Conservation (phyloP, 2,113 vertebrate genomes). For the Mohoua ochrocephala region DNA sequence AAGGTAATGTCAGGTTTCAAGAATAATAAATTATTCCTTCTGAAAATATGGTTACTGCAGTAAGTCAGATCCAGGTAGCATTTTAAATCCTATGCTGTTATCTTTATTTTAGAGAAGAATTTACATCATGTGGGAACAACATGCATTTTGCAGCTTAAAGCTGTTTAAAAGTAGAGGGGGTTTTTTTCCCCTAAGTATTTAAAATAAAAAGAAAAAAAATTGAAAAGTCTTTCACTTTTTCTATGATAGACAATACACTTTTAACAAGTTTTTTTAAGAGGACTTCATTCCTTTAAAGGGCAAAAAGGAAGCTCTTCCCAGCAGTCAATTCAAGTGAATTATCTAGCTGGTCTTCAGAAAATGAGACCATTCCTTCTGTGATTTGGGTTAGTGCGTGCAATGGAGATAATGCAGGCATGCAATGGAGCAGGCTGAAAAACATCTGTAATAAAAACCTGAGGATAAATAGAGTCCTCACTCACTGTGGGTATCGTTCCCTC, state of each 20-base stretch:
- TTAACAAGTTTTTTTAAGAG: not conserved
- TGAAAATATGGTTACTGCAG: not conserved
- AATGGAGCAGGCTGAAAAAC: not conserved
- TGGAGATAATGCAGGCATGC: not conserved
- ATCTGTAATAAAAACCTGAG: not conserved
- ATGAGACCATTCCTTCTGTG: not conserved
- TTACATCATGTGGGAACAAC: not conserved
- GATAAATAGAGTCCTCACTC: not conserved
- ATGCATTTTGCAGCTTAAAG: not conserved
- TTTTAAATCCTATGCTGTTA: not conserved
- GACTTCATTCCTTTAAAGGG: not conserved
- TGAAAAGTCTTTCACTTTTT: not conserved
- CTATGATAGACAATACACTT: not conserved
- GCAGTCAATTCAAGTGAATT: not conserved
- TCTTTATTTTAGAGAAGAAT: not conserved
- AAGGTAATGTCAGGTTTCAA: not conserved
- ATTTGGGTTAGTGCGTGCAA: not conserved
- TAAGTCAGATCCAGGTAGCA: not conserved
- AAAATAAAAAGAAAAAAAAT: not conserved
- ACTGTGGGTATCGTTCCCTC: fast-evolving
- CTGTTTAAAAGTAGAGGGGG: not conserved
- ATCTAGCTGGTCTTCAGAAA: not conserved
- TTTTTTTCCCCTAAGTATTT: fast-evolving
- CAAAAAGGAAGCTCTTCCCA: not conserved
- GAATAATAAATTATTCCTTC: not conserved